phyloP scores from a whole-genome alignment of 2,888 invertebrate species.

The Lasioglossum pauxillum region DNA sequence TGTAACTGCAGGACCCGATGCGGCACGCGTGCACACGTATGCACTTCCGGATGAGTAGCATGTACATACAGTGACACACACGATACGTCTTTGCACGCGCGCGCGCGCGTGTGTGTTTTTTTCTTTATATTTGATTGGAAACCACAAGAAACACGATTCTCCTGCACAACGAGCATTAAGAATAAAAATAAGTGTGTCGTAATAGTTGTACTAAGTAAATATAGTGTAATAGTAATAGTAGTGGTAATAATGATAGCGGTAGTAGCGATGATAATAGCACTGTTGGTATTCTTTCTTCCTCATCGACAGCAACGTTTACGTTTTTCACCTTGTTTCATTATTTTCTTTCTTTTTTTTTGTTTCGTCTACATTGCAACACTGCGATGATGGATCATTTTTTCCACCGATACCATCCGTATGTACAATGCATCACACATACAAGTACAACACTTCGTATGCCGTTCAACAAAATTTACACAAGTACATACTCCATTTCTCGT shows the following conservation, averaged over 20 bases:
- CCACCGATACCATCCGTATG: conserved; percentile 54
- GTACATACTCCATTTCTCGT: conserved; percentile 46
- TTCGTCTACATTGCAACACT: not conserved
- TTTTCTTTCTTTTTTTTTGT: not conserved
- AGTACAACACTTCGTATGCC: conserved; percentile 65
- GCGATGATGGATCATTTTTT: conserved; percentile 47
- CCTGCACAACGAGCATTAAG: conserved; percentile 56
- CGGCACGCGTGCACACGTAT: conserved; percentile 59
- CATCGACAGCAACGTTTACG: conserved; percentile 44
- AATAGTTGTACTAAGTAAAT: conserved; percentile 68
- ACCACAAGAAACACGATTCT: conserved; percentile 58
- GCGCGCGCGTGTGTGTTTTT: not conserved
- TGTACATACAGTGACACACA: conserved; percentile 53
- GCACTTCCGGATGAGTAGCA: conserved; percentile 48
- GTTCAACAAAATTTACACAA: conserved; percentile 79
- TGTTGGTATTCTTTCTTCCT: conserved; percentile 42
- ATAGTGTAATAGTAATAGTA: conserved; percentile 67
- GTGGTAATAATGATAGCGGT: conserved; percentile 64
- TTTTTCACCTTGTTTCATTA: not conserved
- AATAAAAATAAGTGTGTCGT: conserved; percentile 69
- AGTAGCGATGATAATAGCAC: conserved; percentile 63
- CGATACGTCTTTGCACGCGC: not conserved
- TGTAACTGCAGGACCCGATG: conserved; percentile 37
- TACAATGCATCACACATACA: conserved; percentile 61
- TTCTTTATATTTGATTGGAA: conserved; percentile 66